Evolutionary conservation across 2,797 vertebrate genomes (phyloP), one percentile per base, ranked within the genome.

Genomic region (Bradypodion pumilum): DNA sequence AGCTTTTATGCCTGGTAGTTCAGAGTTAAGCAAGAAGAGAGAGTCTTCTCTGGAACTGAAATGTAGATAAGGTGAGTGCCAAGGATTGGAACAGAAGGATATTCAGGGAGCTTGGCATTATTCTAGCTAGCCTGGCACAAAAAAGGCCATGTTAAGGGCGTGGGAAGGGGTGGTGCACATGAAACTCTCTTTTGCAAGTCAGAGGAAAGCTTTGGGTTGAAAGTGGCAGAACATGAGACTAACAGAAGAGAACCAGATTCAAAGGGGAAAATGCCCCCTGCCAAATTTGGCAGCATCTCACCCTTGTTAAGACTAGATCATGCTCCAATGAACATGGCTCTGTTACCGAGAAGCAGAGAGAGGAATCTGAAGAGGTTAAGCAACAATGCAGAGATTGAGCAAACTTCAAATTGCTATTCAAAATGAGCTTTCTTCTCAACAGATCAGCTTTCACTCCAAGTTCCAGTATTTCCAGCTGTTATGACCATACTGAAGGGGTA

Each of bases 191-290:
- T 66, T 19, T 66, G 65, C 5, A 29, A 32, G n/a, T 66, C 7
- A 66, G 27, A 29, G 27, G 62, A 66, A 29, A 4, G 66, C 73
- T 59, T 42, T n/a, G 46, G 44, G 72, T 62, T 73, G 29, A 49
- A 66, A 77, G 69, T 56, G 69, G 42, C 60, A 32, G 21, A 49
- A 37, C 73, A 82, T 63, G 82, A 63, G 7, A 1, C 1, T 0
- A 0, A 2, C 5, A 42, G 13, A 1, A 49, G 10, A 76, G 84
- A 74, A 69, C 60, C 80, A 29, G 52, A 82, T 68, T 83, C 86
- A 60, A 86, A 90, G 91, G 73, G 27, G 90, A 73, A 68, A 88
- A 77, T 90, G 90, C 90, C 91, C 90, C 80, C 90, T 93, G 66
- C 89, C 89, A 88, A 91, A 80, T 6, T 29, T 37, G 60, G 49